Evolutionary conservation across 2,113 vertebrate species (phyloP), one percentile per base, ranked within the genome.

Genomic region (Caranx ignobilis): DNA sequence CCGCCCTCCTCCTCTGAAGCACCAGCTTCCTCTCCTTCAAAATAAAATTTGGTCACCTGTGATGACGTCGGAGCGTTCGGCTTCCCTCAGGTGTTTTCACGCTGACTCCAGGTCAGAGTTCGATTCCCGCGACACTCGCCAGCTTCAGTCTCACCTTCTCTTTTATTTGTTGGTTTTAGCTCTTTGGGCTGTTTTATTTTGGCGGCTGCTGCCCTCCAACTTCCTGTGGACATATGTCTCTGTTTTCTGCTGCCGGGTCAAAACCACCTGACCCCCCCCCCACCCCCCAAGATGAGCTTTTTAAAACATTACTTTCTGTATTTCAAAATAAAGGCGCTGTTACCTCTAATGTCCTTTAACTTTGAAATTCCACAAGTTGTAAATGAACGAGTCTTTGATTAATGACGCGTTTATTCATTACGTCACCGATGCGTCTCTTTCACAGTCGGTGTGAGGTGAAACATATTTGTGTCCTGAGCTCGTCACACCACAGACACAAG

Each of bases 171-270:
- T 47, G 41, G 13, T 26, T 65, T 64, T 1, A 37, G 16, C 50
- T 79, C 62, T 10, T 72, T 54, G 48, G 39, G 45, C 43, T 81
- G 48, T 39, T 61, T 85, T 32, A 6, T 54, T 5, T 74, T 39
- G 82, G 50, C 0, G 63, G 72, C 83, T 82, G 79, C 82, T 77
- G 64, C 76, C 76, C 59, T 65, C 52, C 26, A 50, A 80, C 72
- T 43, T 77, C 35, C 52, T 54, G 37, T 60, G 54, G 37, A 39
- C 0, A 32, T 15, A 15, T 35, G n/a, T 31, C 5, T 57, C 15
- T 3, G 0, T 47, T 10, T 2, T 4, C 13, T 67, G 52, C 43
- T 18, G 59, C 35, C n/a, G 21, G 68, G 80, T 80, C 54, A 54
- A 50, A 83, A 75, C 37, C 70, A 41, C 39, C 39, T 37, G 35